Conservation (phyloP, 2,888 invertebrate genomes). For the Pediacus dermestoides region DNA sequence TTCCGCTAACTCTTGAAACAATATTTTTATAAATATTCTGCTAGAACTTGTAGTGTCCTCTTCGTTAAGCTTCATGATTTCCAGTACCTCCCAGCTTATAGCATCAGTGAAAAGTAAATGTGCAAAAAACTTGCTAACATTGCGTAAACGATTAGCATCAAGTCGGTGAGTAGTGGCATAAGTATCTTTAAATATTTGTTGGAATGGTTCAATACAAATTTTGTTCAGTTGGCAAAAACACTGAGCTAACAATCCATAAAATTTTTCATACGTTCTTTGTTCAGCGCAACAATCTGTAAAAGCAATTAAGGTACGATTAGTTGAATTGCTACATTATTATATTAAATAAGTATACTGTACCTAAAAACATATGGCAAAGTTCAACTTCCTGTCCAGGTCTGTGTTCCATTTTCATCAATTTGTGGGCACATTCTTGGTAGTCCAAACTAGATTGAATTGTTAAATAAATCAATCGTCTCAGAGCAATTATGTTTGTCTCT, state of each 20-base stretch:
- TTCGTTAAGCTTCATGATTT: constrained; percentile 87
- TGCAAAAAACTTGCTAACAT: constrained; percentile 96
- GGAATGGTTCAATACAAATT: constrained; percentile 86
- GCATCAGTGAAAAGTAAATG: constrained; percentile 95
- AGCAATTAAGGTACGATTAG: too few relatives aligned
- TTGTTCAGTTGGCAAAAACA: constrained; percentile 90
- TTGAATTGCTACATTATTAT: too few relatives aligned
- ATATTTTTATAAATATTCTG: constrained; percentile 94
- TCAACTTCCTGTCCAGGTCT: constrained; percentile 97
- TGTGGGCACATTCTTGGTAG: constrained; percentile 98
- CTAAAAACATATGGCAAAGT: constrained; percentile 92
- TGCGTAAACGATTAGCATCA: constrained; percentile 91
- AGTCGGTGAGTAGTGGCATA: constrained; percentile 93
- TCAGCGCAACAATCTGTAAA: constrained; percentile 99
- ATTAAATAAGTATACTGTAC: too few relatives aligned
- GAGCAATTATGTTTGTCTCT: constrained; percentile 90
- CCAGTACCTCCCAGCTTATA: constrained; percentile 92
- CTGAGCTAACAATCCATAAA: constrained; percentile 92
- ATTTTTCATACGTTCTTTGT: constrained; percentile 97
- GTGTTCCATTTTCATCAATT: constrained; percentile 93
- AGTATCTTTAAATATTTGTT: constrained; percentile 92
- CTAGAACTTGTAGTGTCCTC: constrained; percentile 97
- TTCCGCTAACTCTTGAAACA: constrained; percentile 94
- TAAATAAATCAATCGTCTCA: constrained; percentile 92
- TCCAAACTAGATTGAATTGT: constrained; percentile 98